These are phyloP conservation scores for Drosophila leontia DNA, from an alignment of 1,140 invertebrate species.

Conservation along the genomic window DNA sequence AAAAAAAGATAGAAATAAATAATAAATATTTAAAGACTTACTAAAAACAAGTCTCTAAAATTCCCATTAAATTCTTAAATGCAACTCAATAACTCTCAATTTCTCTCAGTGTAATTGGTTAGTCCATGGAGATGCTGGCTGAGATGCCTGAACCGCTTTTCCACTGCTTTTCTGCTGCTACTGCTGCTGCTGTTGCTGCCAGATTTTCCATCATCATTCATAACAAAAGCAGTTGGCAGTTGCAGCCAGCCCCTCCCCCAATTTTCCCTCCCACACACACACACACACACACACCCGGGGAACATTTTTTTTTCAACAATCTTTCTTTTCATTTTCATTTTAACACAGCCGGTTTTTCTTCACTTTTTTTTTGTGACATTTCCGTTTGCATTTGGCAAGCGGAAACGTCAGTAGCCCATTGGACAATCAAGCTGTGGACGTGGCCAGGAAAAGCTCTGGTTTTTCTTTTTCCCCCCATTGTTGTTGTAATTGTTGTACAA, in stretches of 20 bases:
- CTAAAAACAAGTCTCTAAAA: not conserved
- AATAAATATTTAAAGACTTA: not conserved
- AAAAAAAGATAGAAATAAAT: not conserved
- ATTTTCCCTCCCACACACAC: conserved; percentile 3
- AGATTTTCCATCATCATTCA: conserved; percentile 82
- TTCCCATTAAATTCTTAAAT: no score
- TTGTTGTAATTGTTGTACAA: conserved; percentile 56
- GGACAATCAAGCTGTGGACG: conserved; percentile 75
- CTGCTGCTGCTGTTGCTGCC: conserved; percentile 69
- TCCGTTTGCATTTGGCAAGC: conserved; percentile 82
- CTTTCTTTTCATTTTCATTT: conserved; percentile 40
- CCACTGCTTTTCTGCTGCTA: conserved; percentile 23
- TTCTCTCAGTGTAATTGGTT: conserved; percentile 36
- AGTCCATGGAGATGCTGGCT: conserved; percentile 20
- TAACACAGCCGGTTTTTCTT: conserved; percentile 32
- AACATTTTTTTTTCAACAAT: conserved; percentile 56
- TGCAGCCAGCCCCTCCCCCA: conserved; percentile 47
- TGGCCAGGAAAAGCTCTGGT: conserved; percentile 41
- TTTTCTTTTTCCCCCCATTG: conserved; percentile 17
- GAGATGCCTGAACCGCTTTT: conserved; percentile 35
- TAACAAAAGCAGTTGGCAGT: conserved; percentile 83
- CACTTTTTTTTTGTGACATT: conserved; percentile 66
- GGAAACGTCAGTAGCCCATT: conserved; percentile 79
- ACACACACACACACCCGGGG: conserved; percentile 7
- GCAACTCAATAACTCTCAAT: no score